These are phyloP conservation scores for Callipepla squamata DNA, from an alignment of 2,113 vertebrate genomes.

Conservation along the genomic window DNA sequence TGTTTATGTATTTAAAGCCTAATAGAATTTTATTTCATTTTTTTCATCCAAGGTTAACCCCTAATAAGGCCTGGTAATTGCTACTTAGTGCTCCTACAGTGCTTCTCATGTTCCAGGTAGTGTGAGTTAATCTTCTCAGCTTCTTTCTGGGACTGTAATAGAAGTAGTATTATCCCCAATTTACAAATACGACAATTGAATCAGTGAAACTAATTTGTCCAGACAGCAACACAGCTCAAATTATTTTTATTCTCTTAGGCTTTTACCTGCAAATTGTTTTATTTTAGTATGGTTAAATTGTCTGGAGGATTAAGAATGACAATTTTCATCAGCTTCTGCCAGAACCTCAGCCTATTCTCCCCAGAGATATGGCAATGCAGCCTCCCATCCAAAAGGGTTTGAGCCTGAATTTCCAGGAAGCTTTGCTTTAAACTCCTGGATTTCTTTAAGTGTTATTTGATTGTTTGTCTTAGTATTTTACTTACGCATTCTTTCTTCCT, in stretches of 20 bases:
- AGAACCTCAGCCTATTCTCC: neutral
- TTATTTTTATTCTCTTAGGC: neutral
- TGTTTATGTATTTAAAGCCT: slow-evolving; percentile 2
- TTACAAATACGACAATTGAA: slow-evolving; percentile 10
- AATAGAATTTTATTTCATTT: slow-evolving; percentile 3
- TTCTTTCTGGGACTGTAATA: neutral
- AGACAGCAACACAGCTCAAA: neutral
- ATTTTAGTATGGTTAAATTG: neutral
- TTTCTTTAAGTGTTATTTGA: neutral
- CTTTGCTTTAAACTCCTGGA: neutral
- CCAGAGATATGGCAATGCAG: rapidly evolving
- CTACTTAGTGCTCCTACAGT: neutral
- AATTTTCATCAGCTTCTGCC: neutral
- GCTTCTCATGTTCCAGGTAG: neutral
- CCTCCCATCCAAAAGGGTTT: neutral
- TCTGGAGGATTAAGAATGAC: neutral
- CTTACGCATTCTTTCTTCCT: neutral
- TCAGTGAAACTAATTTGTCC: slow-evolving; percentile 18
- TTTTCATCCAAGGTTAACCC: neutral
- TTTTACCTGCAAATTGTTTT: slow-evolving; percentile 2
- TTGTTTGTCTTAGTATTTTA: neutral
- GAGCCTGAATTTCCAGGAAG: neutral
- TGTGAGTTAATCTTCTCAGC: slow-evolving; percentile 3
- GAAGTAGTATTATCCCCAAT: neutral
- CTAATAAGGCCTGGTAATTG: slow-evolving; percentile 1